A percentile compares a stretch with the other conserved stretches of the same genome.
Evolutionary conservation across 2,797 vertebrate species (phyloP).

Genomic region (Hippoglossus hippoglossus): DNA sequence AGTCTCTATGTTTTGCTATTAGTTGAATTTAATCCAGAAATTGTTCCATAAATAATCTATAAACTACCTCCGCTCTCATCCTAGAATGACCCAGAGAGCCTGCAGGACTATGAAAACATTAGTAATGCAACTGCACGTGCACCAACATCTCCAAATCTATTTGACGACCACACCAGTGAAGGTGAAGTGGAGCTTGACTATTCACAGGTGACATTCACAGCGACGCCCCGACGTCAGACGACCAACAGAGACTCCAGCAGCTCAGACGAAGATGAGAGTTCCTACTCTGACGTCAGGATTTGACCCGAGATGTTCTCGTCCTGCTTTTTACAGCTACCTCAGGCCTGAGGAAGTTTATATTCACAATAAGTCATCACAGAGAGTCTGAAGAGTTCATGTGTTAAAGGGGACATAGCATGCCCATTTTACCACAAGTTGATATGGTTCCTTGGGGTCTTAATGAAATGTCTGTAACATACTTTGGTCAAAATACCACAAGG

Average conservation of each 20-base stretch:
- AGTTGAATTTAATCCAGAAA: not conserved
- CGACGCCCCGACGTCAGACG: slow-evolving; percentile 20
- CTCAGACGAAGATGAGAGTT: slow-evolving; percentile 44
- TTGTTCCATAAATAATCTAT: not conserved
- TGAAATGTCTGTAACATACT: too few species aligned
- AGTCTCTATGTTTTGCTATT: not conserved
- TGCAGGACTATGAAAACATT: slow-evolving; percentile 53
- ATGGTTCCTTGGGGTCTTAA: too few species aligned
- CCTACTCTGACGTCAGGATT: slow-evolving; percentile 59
- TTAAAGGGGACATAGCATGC: too few species aligned
- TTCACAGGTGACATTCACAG: slow-evolving; percentile 48
- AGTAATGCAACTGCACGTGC: fast-evolving
- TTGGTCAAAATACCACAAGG: too few species aligned
- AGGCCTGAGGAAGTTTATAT: not conserved
- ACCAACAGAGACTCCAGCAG: slow-evolving; percentile 11
- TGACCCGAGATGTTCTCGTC: slow-evolving; percentile 23
- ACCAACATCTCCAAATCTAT: not conserved
- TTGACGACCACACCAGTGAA: slow-evolving; percentile 41
- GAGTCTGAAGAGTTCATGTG: too few species aligned
- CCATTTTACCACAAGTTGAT: too few species aligned
- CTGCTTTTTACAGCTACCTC: too few species aligned
- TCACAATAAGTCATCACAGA: not conserved
- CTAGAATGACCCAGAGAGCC: slow-evolving; percentile 13
- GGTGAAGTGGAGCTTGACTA: slow-evolving; percentile 60
- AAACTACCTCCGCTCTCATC: not conserved